Evolutionary conservation across 1,140 invertebrate genomes (phyloP), one percentile per base, ranked within the genome.

Genomic region (Lysiphlebus fabarum): DNA sequence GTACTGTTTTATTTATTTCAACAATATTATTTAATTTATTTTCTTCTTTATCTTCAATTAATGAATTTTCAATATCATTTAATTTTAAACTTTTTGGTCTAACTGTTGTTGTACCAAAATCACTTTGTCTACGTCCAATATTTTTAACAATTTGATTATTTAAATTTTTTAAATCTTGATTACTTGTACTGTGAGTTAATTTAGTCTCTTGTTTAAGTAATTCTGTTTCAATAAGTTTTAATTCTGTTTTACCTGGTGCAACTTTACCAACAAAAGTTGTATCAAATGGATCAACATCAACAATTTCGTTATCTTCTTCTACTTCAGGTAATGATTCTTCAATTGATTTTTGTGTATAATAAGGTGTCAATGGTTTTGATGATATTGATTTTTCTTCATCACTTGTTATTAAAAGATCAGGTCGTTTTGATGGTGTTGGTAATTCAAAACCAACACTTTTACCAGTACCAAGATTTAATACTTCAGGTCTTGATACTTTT

Each of bases 361-460:
- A 91, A 0, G 91, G 90, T n/a, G 90, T 92, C 53, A 92, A 68
- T 3, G 90, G 90, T 67, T 90, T 86, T 69, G 81, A 79, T 37
- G 79, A 73, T 64, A 85, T 82, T 6, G 70, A 63, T 55, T 77
- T 79, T 56, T 85, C 84, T 50, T 85, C 82, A 64, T 86, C 82
- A 53, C 74, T 79, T 38, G 83, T 83, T 6, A 83, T 77, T 17
- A 89, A 70, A 53, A 88, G 73, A 71, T 88, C 86, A 14, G 79
- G 67, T 47, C 74, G 72, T 61, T 79, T 66, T 67, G 72, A 70
- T 50, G 77, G 74, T n/a, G 79, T 74, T 2, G 85, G 82, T 44
- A 90, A 73, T 63, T 86, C 82, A 66, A 91, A 92, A 1, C 85
- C 85, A 2, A 91, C 89, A 54, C 82, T 84, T 75, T 89, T 91